phyloP scores from a whole-genome alignment of 2,113 vertebrate species.

The Cebus imitator region DNA sequence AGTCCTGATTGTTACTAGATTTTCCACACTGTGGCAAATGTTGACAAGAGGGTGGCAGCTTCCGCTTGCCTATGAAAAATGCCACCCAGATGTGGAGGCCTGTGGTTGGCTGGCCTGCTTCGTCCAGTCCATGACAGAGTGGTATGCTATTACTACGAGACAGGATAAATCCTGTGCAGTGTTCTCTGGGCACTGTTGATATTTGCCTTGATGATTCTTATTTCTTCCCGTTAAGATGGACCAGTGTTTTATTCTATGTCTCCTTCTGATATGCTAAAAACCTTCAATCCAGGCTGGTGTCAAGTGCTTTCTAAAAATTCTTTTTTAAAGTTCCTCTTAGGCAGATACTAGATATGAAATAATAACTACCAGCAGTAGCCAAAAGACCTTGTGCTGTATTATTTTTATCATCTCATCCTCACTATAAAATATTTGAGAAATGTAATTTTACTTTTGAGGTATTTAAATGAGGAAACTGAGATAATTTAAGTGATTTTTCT shows the following conservation, averaged over 20 bases:
- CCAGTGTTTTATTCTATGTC: not conserved
- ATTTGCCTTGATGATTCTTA: not conserved
- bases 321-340: not conserved
- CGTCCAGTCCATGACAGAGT: not conserved
- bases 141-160: not conserved
- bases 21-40: conserved; percentile 21
- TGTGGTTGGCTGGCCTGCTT: not conserved
- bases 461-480: conserved; percentile 5
- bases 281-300: not conserved
- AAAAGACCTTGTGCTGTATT: not conserved
- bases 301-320: not conserved
- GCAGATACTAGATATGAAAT: not conserved
- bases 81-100: not conserved
- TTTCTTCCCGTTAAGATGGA: not conserved
- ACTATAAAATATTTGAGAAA: conserved; percentile 12
- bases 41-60: not conserved
- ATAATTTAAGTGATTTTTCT: not conserved
- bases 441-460: conserved; percentile 17
- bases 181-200: not conserved
- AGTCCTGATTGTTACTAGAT: conserved; percentile 3
- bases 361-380: not conserved
- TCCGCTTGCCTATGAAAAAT: conserved; percentile 36
- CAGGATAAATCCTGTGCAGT: not conserved
- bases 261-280: not conserved
- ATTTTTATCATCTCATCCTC: not conserved